A percentile compares a stretch with the other conserved stretches of the same genome.
phyloP scores from a whole-genome alignment of 2,113 vertebrate genomes.

The Cavia aperea region DNA sequence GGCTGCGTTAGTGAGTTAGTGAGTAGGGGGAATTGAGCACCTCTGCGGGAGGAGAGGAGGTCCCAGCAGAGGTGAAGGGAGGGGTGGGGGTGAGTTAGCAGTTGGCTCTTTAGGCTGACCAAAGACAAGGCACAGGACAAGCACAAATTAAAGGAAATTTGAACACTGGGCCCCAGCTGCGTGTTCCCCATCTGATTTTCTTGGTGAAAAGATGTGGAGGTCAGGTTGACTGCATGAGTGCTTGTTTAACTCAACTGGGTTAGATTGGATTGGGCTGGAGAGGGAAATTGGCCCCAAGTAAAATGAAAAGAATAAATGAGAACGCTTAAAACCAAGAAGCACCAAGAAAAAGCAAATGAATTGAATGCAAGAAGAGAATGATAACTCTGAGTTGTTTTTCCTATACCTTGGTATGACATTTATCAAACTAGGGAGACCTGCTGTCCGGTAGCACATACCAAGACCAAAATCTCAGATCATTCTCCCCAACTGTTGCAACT shows the following conservation, averaged over 20 bases:
- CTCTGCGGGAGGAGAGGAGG: neutral
- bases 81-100: too few species aligned
- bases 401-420: neutral
- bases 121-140: neutral
- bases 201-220: neutral
- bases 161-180: neutral
- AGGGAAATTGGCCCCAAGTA: conserved; percentile 12
- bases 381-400: neutral
- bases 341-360: conserved; percentile 11
- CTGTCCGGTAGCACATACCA: neutral
- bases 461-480: conserved; percentile 25
- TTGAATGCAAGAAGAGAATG: conserved; percentile 4
- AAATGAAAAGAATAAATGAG: conserved; percentile 37
- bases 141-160: neutral
- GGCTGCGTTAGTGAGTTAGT: too few species aligned
- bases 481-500: conserved; percentile 38
- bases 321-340: neutral
- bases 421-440: neutral
- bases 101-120: neutral
- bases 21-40: too few species aligned
- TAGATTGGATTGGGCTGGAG: neutral
- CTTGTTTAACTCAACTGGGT: neutral
- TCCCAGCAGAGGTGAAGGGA: neutral
- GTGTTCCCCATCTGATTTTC: neutral
- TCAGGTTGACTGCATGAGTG: neutral